Percentiles rank a stretch among this genome's conserved stretches.
Conservation (phyloP, 37 sponge, comb jelly and placozoan genomes). For the Ianthella basta region DNA sequence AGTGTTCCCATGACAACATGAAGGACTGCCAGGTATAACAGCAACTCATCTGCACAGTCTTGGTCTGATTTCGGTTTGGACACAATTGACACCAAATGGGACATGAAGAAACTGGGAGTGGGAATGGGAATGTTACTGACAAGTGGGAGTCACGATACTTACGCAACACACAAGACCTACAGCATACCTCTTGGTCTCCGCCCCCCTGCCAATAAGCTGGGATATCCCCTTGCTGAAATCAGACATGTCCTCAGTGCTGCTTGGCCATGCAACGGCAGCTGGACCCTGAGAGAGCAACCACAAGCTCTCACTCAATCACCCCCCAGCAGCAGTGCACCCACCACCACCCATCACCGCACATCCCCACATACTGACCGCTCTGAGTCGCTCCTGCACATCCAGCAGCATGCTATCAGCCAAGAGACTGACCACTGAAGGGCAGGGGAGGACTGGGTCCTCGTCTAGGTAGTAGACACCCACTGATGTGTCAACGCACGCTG, state of each 20-base stretch:
- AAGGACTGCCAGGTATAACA: background rate
- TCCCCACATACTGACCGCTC: background rate
- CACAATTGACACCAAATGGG: slow-evolving; percentile 2
- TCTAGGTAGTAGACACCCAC: background rate
- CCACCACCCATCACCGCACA: slow-evolving; percentile 26
- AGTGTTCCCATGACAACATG: background rate
- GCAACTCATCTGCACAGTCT: background rate
- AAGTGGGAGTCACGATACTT: background rate
- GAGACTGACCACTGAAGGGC: background rate
- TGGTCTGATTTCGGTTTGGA: slow-evolving; percentile 8
- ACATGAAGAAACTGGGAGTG: slow-evolving; percentile 5
- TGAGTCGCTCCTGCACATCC: background rate
- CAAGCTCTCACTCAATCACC: background rate
- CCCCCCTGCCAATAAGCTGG: slow-evolving; percentile 10
- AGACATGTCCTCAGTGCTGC: background rate
- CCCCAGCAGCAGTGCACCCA: slow-evolving; percentile 5
- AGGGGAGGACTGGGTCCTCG: background rate
- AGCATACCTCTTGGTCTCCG: background rate
- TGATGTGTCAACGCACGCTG: background rate
- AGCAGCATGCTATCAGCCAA: background rate
- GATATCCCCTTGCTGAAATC: background rate
- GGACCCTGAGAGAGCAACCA: background rate
- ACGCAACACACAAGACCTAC: background rate
- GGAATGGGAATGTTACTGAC: background rate
- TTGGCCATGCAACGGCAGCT: background rate